Evolutionary conservation across 2,888 invertebrate genomes (phyloP).

Genomic region (Acleris sparsana): DNA sequence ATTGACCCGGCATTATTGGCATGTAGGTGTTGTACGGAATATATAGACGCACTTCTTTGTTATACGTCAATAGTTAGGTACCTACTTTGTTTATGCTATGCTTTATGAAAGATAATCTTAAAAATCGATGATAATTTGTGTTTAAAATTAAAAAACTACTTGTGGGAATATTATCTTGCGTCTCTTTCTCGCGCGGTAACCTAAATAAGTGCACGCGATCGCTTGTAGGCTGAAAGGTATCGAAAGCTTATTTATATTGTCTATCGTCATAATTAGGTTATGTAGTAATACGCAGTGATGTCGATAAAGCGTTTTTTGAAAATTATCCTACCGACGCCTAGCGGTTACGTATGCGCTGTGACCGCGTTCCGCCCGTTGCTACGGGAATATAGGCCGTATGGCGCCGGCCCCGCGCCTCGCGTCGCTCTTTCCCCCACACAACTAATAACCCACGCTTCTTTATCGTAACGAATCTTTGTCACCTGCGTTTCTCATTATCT

Average conservation of each 20-base stretch:
- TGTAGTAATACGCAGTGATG: slow-evolving; percentile 37
- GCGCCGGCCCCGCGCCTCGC: slow-evolving; percentile 61
- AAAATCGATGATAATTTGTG: slow-evolving; percentile 29
- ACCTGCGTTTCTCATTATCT: slow-evolving; percentile 70
- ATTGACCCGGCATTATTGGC: slow-evolving; percentile 78
- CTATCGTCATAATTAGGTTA: slow-evolving; percentile 28
- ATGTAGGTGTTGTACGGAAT: slow-evolving; percentile 63
- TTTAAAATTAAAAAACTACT: slow-evolving; percentile 29
- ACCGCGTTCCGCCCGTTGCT: slow-evolving; percentile 73
- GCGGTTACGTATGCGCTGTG: slow-evolving; percentile 69
- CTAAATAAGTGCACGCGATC: slow-evolving; percentile 49
- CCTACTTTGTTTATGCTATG: slow-evolving; percentile 14
- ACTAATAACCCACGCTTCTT: slow-evolving; percentile 78
- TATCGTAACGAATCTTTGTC: slow-evolving; percentile 75
- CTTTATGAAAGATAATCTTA: slow-evolving; percentile 10
- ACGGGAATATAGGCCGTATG: slow-evolving; percentile 68
- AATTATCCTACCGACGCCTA: slow-evolving; percentile 54
- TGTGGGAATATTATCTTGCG: slow-evolving; percentile 47
- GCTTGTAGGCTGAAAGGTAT: slow-evolving; percentile 46
- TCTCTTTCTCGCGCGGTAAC: slow-evolving; percentile 58
- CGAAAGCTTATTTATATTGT: slow-evolving; percentile 32
- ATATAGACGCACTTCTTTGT: slow-evolving; percentile 59
- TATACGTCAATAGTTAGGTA: slow-evolving; percentile 45
- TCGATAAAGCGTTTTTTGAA: slow-evolving; percentile 52
- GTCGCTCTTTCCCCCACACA: slow-evolving; percentile 66